phyloP scores from a whole-genome alignment of 2,888 invertebrate genomes.

The Alentia gelatinosa region DNA sequence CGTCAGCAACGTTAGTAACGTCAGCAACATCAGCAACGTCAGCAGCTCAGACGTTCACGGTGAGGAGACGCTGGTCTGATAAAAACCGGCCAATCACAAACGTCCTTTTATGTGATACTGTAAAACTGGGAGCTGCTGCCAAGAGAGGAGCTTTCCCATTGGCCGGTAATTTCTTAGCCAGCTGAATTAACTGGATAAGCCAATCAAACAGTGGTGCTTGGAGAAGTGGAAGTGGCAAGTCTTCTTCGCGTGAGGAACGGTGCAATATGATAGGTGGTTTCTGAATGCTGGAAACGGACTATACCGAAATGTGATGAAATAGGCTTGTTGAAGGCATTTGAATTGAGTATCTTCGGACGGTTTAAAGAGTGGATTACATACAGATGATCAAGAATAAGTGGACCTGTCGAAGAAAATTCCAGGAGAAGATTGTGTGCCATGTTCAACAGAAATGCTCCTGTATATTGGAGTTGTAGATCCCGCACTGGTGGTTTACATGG shows the following conservation, averaged over 20 bases:
- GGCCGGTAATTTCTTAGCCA: background rate
- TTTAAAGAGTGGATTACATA: background rate
- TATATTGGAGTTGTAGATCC: no score
- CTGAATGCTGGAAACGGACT: background rate
- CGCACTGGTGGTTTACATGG: no score
- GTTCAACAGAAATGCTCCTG: no score
- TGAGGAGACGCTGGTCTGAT: conserved; percentile 47
- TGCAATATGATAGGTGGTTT: background rate
- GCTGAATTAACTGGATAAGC: background rate
- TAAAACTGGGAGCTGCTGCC: background rate
- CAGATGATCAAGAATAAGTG: background rate
- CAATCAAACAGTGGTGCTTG: background rate
- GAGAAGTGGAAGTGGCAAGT: background rate
- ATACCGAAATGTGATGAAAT: background rate
- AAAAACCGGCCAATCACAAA: background rate
- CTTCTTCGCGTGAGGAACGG: background rate
- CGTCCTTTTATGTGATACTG: conserved; percentile 30
- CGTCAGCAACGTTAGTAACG: background rate
- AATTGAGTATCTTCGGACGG: background rate
- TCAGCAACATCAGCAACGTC: conserved; percentile 37
- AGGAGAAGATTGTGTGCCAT: background rate
- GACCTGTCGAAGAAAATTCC: background rate
- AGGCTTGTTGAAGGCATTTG: background rate
- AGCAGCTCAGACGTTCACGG: background rate
- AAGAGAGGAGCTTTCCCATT: conserved; percentile 1